phyloP scores from a whole-genome alignment of 2,113 vertebrate species.

The Ceuthmochares aereus region DNA sequence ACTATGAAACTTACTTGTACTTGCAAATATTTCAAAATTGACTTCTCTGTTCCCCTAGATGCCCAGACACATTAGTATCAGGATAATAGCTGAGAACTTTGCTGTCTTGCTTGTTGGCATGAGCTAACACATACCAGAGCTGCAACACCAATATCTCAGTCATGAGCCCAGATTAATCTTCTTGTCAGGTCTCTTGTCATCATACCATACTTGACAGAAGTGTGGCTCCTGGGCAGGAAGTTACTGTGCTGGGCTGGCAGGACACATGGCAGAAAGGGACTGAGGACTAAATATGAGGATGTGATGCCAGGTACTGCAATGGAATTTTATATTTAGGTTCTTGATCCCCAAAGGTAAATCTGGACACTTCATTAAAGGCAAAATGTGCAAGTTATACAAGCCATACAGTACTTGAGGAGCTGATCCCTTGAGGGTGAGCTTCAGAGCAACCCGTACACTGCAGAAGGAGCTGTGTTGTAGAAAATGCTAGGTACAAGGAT shows the following conservation, averaged over 20 bases:
- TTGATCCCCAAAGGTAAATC: not conserved
- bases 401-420: not conserved
- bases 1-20: not conserved
- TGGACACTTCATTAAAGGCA: not conserved
- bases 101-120: not conserved
- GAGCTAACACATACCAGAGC: not conserved
- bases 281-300: not conserved
- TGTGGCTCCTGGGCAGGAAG: not conserved
- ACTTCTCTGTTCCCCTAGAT: not conserved
- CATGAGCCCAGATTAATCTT: not conserved
- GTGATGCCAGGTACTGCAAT: not conserved
- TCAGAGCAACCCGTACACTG: fast-evolving
- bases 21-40: not conserved
- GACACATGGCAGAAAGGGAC: not conserved
- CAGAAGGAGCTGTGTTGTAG: not conserved
- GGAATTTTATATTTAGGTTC: not conserved
- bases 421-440: not conserved
- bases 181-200: not conserved
- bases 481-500: not conserved
- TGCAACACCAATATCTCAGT: not conserved
- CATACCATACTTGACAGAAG: too few relatives aligned
- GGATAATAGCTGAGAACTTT: not conserved
- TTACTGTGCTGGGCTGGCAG: fast-evolving
- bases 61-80: too few relatives aligned
- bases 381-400: not conserved